Conservation (phyloP, 64 coral and sea anemone genomes). For the Pachyseris speciosa region DNA sequence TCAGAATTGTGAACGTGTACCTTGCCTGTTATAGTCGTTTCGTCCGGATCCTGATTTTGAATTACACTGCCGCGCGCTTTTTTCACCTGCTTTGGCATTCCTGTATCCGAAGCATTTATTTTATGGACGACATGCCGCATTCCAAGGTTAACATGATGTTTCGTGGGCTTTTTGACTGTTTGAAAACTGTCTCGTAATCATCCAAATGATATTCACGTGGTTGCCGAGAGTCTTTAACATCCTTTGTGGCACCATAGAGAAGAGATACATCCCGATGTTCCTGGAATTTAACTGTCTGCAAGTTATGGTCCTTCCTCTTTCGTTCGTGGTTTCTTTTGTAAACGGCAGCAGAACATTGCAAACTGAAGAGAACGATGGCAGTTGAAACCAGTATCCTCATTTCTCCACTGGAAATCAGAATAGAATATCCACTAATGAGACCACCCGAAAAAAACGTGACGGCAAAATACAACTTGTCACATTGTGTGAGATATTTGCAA, state of each 20-base stretch:
- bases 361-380: neutral
- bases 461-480: too few species aligned
- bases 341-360: neutral
- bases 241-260: conserved; percentile 20
- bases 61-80: neutral
- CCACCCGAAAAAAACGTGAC: neutral
- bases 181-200: neutral
- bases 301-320: neutral
- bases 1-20: neutral
- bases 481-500: too few species aligned
- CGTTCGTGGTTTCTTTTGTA: neutral
- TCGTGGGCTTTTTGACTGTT: neutral
- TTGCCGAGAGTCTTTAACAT: neutral
- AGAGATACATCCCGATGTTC: conserved; percentile 24
- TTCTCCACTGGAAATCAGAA: neutral
- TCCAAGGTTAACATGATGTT: neutral
- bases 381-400: neutral
- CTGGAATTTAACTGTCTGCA: conserved; percentile 18
- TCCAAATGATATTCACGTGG: neutral
- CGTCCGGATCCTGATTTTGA: neutral
- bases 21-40: too few species aligned
- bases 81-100: neutral
- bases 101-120: neutral
- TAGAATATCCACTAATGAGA: neutral
- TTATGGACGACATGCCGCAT: neutral